Conservation (phyloP, 1,140 invertebrate genomes). For the Pomacea maculata region DNA sequence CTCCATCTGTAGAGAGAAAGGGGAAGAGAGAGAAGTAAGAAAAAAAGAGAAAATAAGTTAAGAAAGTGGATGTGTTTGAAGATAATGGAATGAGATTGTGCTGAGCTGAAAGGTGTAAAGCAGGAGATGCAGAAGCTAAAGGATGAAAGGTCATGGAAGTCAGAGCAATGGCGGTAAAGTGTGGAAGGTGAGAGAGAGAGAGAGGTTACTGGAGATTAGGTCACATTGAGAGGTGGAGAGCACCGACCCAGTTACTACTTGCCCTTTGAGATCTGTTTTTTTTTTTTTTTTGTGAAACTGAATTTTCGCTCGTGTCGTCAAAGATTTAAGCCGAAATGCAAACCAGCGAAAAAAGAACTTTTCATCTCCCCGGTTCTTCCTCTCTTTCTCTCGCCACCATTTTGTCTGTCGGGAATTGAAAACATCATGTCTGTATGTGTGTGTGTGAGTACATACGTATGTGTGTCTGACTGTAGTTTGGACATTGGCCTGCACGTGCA, state of each 20-base stretch:
- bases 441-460: fast-evolving
- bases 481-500: no score
- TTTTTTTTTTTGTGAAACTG: background rate
- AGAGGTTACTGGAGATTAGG: background rate
- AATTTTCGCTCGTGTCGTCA: background rate
- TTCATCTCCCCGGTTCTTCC: no score
- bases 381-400: no score
- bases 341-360: background rate
- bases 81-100: no score
- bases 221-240: background rate
- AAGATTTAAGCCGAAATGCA: background rate
- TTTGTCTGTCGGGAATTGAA: no score
- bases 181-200: no score
- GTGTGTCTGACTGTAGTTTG: no score
- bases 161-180: background rate
- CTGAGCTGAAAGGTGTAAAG: background rate
- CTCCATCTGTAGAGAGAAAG: no score
- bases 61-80: no score
- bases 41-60: no score
- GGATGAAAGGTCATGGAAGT: background rate
- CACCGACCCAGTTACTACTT: background rate
- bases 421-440: no score
- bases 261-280: background rate
- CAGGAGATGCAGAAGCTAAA: background rate
- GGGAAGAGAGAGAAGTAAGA: no score